These are phyloP conservation scores for Epistrophe grossulariae DNA, from an alignment of 2,888 invertebrate genomes.

Conservation along the genomic window DNA sequence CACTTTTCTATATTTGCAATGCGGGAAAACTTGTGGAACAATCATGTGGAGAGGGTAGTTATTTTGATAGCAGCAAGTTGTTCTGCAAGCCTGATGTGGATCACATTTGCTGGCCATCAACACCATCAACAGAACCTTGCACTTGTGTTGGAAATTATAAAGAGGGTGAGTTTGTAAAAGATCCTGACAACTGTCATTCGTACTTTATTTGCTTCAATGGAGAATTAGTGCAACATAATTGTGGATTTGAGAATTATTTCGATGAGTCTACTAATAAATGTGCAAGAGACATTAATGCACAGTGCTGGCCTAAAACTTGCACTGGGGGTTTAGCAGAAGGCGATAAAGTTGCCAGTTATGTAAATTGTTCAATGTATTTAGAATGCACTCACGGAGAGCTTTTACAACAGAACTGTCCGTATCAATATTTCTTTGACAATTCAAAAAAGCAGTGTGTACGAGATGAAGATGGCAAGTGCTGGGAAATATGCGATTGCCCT, in stretches of 20 bases:
- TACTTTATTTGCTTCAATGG: conserved; percentile 78
- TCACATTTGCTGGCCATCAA: conserved; percentile 76
- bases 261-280: conserved; percentile 36
- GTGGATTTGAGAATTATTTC: conserved; percentile 75
- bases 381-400: conserved; percentile 76
- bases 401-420: conserved; percentile 59
- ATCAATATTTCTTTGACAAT: conserved; percentile 68
- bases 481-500: neutral
- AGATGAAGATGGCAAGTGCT: conserved; percentile 55
- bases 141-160: conserved; percentile 47
- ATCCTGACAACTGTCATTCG: conserved; percentile 61
- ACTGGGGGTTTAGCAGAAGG: conserved; percentile 35
- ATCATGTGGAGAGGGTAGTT: conserved; percentile 77
- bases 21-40: conserved; percentile 78
- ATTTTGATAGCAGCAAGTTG: conserved; percentile 72
- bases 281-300: conserved; percentile 39
- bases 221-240: conserved; percentile 66
- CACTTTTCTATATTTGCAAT: conserved; percentile 77
- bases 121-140: conserved; percentile 35
- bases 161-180: conserved; percentile 69
- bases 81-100: conserved; percentile 78
- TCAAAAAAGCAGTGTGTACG: conserved; percentile 10
- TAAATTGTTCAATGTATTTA: conserved; percentile 70
- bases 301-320: conserved; percentile 30
- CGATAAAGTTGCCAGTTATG: conserved; percentile 8